phyloP scores from a whole-genome alignment of 2,797 vertebrate species.

The Lithobates pipiens region DNA sequence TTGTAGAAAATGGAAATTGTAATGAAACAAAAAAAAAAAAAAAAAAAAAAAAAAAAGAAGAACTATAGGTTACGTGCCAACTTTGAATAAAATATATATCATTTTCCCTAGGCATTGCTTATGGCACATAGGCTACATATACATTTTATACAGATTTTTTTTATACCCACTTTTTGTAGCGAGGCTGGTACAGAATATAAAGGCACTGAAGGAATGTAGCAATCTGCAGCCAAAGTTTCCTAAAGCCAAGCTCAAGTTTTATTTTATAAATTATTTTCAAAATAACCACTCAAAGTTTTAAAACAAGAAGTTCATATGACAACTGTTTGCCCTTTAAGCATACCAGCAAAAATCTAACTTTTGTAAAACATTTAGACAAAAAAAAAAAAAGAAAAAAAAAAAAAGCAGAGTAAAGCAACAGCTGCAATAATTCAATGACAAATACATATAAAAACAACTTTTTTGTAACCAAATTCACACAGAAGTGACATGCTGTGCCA shows the following conservation, averaged over 20 bases:
- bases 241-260: background rate
- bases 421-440: background rate
- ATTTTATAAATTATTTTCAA: background rate
- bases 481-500: constrained; percentile 21
- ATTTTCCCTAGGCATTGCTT: constrained; percentile 7
- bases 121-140: constrained; percentile 54
- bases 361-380: background rate
- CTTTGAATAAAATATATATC: background rate
- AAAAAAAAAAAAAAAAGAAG: too few relatives aligned
- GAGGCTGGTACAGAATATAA: constrained; percentile 16
- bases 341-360: background rate
- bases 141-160: background rate
- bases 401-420: constrained; percentile 18
- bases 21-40: too few relatives aligned
- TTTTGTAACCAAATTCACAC: constrained; percentile 29
- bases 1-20: constrained; percentile 20
- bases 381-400: constrained; percentile 4
- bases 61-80: background rate
- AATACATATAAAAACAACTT: constrained; percentile 44
- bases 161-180: background rate
- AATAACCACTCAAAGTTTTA: background rate
- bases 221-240: background rate
- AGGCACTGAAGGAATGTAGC: constrained; percentile 50
- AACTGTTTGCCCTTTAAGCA: too few relatives aligned
- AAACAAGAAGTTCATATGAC: background rate